Percentiles rank a stretch among this genome's conserved stretches.
Conservation (phyloP, 2,113 vertebrate genomes). For the Triplophysa dalaica region DNA sequence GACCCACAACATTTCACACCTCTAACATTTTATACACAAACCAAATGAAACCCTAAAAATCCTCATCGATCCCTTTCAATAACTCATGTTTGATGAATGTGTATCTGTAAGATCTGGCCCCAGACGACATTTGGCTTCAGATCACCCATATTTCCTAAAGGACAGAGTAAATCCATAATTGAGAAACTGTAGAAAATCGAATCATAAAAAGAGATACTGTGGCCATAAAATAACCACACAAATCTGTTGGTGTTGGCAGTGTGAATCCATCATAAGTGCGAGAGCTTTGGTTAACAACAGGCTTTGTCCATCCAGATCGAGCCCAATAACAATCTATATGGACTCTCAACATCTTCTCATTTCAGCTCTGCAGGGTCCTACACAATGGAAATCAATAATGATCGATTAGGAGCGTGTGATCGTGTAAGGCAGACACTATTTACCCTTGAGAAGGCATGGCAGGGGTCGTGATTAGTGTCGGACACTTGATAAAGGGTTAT, state of each 20-base stretch:
- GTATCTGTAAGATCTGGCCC: neutral
- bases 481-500: slow-evolving; percentile 47
- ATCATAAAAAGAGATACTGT: neutral
- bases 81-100: too few relatives aligned
- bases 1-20: slow-evolving; percentile 15
- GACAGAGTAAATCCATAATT: neutral
- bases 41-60: neutral
- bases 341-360: slow-evolving; percentile 25
- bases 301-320: slow-evolving; percentile 23
- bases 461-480: slow-evolving; percentile 21
- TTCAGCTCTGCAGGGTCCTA: slow-evolving; percentile 7
- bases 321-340: slow-evolving; percentile 18
- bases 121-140: neutral
- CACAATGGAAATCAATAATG: slow-evolving; percentile 47
- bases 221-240: slow-evolving; percentile 4
- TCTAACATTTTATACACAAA: neutral
- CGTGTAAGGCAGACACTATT: slow-evolving; percentile 16
- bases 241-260: neutral
- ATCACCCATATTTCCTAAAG: neutral
- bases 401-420: slow-evolving; percentile 13
- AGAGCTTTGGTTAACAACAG: slow-evolving; percentile 32
- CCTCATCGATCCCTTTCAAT: too few relatives aligned
- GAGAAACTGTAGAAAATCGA: neutral
- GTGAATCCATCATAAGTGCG: slow-evolving; percentile 26
- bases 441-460: slow-evolving; percentile 16